Base-by-base conservation (phyloP, 2,888 invertebrate species). In the Mesochorus sp. region DNA sequence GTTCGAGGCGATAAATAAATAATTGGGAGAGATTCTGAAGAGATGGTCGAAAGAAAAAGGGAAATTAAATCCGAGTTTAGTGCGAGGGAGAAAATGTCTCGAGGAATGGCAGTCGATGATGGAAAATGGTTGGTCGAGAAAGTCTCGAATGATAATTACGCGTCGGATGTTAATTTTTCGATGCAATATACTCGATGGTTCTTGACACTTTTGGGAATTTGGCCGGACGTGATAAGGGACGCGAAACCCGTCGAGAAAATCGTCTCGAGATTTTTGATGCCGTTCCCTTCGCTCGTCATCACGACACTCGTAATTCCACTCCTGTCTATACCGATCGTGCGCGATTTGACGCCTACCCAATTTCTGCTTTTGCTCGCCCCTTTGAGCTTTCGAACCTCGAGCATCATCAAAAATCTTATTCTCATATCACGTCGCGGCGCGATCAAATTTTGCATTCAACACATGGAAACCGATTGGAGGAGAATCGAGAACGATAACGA, bases 391-490 rank as follows among this genome's bases (percentile, higher is more conserved):
- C 72, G 70, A 5, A n/a, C 39, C 1, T 57, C 76, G 1, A 78
- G 64, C 34, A 42, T 75, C 4, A 21, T 80, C 1, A 81, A 81
- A 57, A 70, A 76, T 26, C 3, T 64, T 3, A 55, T 70, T 4
- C 73, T 80, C 42, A 44, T 77, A 8, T 59, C 34, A 6, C 75
- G 75, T 14, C 51, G 75, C 4, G 42, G 72, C 8, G 12, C 42
- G 10, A 75, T 82, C 3, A 67, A 53, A 34, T 14, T 39, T 8
- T 85, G 85, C 49, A 39, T 84, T 0, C 10, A 77, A 0, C 80
- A 81, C 53, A 74, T 86, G n/a, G 39, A 79, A 24, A 62, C 3
- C 2, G 86, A 86, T 39, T 86, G 86, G 86, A 19, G 37, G 0
- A 64, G 14, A 0, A 80, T 83, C 1, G 26, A 42, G 1, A 66